A percentile compares a stretch with the other conserved stretches of the same genome.
These are phyloP conservation scores for Mohoua ochrocephala DNA, from an alignment of 2,113 vertebrate genomes.

Conservation along the genomic window DNA sequence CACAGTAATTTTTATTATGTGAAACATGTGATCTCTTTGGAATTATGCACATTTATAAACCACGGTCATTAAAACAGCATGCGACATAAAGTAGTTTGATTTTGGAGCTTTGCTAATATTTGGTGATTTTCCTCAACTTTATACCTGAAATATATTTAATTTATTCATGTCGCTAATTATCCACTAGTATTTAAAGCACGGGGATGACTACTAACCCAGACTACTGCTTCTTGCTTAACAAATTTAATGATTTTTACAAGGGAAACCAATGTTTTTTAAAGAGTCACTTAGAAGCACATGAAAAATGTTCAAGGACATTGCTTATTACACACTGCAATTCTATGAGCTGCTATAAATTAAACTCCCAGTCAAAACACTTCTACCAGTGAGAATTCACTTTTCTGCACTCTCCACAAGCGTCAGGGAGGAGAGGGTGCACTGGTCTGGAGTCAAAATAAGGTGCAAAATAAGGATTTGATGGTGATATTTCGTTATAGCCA, in stretches of 20 bases:
- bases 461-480: neutral
- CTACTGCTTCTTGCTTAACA: neutral
- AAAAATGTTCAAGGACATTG: slow-evolving; percentile 21
- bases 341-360: slow-evolving; percentile 25
- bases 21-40: slow-evolving; percentile 56
- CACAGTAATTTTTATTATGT: slow-evolving; percentile 57
- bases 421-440: neutral
- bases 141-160: slow-evolving; percentile 28
- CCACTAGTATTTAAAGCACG: neutral
- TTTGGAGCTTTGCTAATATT: slow-evolving; percentile 27
- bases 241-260: slow-evolving; percentile 37
- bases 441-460: neutral
- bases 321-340: slow-evolving; percentile 11
- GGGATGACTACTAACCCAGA: neutral
- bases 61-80: slow-evolving; percentile 24
- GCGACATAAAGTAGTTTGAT: neutral
- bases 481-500: neutral
- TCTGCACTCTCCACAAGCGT: fast-evolving
- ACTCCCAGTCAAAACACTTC: slow-evolving; percentile 5
- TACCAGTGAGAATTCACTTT: neutral
- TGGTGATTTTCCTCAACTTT: neutral
- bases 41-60: slow-evolving; percentile 50
- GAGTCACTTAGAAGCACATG: slow-evolving; percentile 33
- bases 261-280: slow-evolving; percentile 21
- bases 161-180: neutral